These are phyloP conservation scores for Calcarius lapponicus DNA, from an alignment of 2,797 vertebrate genomes.

Conservation along the genomic window DNA sequence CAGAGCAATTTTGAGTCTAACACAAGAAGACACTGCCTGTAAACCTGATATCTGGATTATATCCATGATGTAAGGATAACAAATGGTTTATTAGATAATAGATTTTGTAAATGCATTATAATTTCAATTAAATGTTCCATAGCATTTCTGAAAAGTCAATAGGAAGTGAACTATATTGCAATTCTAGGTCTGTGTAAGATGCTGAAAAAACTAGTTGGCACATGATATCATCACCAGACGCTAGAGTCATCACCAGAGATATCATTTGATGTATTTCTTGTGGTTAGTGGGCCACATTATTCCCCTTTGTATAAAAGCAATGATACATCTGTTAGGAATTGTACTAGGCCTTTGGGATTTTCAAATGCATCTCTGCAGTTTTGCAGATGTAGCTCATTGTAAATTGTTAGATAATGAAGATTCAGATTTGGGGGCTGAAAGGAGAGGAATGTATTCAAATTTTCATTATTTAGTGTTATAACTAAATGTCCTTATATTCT, in stretches of 20 bases:
- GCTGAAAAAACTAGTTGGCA: background rate
- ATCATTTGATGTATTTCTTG: slow-evolving; percentile 36
- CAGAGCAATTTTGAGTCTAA: background rate
- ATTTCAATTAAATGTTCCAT: slow-evolving; percentile 11
- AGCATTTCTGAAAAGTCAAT: background rate
- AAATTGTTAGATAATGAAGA: background rate
- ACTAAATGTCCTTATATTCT: background rate
- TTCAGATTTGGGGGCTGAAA: background rate
- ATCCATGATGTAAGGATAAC: background rate
- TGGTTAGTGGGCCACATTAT: slow-evolving; percentile 18
- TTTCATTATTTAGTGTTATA: background rate
- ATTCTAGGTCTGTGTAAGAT: background rate
- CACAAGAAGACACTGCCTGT: background rate
- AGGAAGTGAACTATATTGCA: background rate
- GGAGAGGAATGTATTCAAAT: background rate
- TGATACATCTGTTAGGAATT: slow-evolving; percentile 47
- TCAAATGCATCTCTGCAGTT: background rate
- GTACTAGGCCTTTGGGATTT: slow-evolving; percentile 6
- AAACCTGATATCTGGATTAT: background rate
- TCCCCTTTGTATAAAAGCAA: background rate
- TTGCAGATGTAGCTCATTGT: slow-evolving; percentile 13
- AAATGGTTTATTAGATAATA: slow-evolving; percentile 32
- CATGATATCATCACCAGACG: slow-evolving; percentile 16
- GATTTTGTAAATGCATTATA: slow-evolving; percentile 11
- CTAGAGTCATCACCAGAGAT: background rate